These are phyloP conservation scores for Anoplopoma fimbria DNA, from an alignment of 2,113 vertebrate genomes.

Conservation along the genomic window DNA sequence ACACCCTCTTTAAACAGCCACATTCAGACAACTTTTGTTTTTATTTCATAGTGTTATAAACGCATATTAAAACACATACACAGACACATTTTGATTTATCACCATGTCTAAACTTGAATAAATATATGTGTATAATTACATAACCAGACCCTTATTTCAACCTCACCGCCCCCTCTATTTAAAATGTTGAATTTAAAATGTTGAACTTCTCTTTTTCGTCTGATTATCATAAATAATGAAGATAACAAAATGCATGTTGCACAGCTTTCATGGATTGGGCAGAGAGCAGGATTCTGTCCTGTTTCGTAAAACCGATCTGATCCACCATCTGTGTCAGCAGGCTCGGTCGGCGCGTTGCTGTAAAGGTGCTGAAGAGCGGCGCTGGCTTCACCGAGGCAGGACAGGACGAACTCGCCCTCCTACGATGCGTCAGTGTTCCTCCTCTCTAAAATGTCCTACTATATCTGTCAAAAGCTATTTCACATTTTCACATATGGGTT, in stretches of 20 bases:
- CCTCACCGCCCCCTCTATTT: too few species aligned
- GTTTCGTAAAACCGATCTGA: neutral
- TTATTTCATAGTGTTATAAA: too few species aligned
- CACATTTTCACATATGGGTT: neutral
- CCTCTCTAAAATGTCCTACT: neutral
- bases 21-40: too few species aligned
- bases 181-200: too few species aligned
- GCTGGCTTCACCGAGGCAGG: slow-evolving; percentile 85
- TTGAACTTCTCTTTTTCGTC: too few species aligned
- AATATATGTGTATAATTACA: too few species aligned
- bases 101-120: too few species aligned
- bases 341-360: slow-evolving; percentile 80
- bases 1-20: too few species aligned
- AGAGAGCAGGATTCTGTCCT: neutral
- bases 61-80: too few species aligned
- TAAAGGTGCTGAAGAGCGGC: slow-evolving; percentile 89
- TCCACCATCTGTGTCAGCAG: slow-evolving; percentile 58
- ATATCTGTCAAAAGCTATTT: neutral
- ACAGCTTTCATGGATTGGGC: neutral
- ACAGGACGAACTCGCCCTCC: slow-evolving; percentile 85
- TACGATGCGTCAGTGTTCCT: slow-evolving; percentile 82
- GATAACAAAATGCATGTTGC: neutral
- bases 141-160: too few species aligned
- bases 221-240: too few species aligned
- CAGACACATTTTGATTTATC: too few species aligned